Evolutionary conservation across 2,113 vertebrate genomes (phyloP).

Genomic region (Perca fluviatilis): DNA sequence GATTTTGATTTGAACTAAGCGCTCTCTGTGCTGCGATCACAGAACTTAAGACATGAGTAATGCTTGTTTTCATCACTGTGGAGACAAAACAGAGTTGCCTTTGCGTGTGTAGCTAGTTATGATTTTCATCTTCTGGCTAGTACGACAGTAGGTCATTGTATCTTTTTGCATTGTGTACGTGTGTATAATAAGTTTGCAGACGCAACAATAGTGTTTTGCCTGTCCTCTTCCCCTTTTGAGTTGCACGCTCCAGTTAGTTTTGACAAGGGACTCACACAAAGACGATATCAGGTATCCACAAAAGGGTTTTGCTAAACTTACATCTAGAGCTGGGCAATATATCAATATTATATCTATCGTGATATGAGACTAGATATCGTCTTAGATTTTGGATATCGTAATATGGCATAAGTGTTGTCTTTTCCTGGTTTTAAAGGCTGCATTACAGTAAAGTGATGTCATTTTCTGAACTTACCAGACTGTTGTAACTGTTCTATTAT

Average conservation of each 20-base stretch:
- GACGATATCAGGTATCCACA: neutral
- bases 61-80: conserved; percentile 6
- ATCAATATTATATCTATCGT: too few species aligned
- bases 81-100: neutral
- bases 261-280: neutral
- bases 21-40: neutral
- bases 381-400: too few species aligned
- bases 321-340: neutral
- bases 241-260: neutral
- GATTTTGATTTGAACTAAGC: neutral
- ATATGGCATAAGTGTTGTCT: too few species aligned
- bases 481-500: too few species aligned
- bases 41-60: neutral
- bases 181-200: neutral
- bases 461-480: too few species aligned
- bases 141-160: conserved; percentile 9
- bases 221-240: conserved; percentile 18
- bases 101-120: neutral
- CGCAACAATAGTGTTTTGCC: conserved; percentile 40
- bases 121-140: neutral
- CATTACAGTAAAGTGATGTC: too few species aligned
- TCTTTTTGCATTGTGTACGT: neutral
- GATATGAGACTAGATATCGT: too few species aligned
- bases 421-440: too few species aligned
- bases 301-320: neutral